Evolutionary conservation across 92 coral and sea anemone species (phyloP), one percentile per base, ranked within the genome.

Genomic region (Epizoanthus illoricatus): DNA sequence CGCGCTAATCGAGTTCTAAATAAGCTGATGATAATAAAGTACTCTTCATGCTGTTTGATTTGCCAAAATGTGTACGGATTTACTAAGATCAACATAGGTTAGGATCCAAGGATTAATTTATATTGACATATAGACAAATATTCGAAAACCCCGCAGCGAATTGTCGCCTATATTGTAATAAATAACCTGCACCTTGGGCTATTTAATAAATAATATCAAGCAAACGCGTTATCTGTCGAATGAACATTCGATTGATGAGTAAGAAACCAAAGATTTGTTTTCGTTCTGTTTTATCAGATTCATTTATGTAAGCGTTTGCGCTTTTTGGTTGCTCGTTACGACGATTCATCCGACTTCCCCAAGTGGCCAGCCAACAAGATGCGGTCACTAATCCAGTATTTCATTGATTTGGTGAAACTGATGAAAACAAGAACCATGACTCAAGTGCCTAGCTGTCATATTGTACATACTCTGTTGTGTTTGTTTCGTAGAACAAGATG

Each of bases 161-260:
- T 17, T 20, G 23, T 71, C 76, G 59, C 76, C 76, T 23, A 10
- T 42, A 49, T 70, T 70, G 52, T 70, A 70, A 70, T 70, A 42
- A 17, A 70, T 70, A 40, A 43, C 15, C 43, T 18, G 15, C 43
- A 69, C 74, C 76, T 71, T 45, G 56, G 76, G 76, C 76, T 24
- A 21, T 71, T 19, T 71, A 71, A 71, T 71, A 43, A n/a, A 71
- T 71, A 47, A 47, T 47, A 42, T 33, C 15, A 1, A n/a, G 33
- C 23, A n/a, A 71, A 71, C 42, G 39, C 57, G 56, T 49, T 71
- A 71, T 47, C 76, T 71, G 59, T 45, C 76, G 76, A 71, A 43
- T 71, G 60, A 42, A 24, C 57, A 40, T 13, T 70, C 15, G 74
- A 70, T 70, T 70, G 57, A 42, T 7, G 76, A 71, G 36, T 6